phyloP scores from a whole-genome alignment of 2,797 vertebrate species.

The Odontamblyopus lacepedii region DNA sequence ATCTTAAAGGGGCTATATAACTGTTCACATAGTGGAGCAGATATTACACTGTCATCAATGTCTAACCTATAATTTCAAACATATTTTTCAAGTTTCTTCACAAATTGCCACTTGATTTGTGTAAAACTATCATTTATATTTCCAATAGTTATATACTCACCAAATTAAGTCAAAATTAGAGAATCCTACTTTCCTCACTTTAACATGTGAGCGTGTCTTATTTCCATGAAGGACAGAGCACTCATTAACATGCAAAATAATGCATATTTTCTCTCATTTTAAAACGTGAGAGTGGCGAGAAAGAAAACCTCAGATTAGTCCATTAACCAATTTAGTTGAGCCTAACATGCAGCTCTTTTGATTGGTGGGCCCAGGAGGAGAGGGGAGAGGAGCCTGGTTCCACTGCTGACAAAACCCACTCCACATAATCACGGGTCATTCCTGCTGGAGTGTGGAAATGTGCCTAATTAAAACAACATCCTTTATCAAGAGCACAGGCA shows the following conservation, averaged over 20 bases:
- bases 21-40: too few species aligned
- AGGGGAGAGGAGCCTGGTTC: conserved; percentile 41
- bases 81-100: too few species aligned
- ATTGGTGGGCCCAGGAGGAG: conserved; percentile 61
- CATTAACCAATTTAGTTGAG: conserved; percentile 78
- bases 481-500: conserved; percentile 71
- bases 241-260: conserved; percentile 74
- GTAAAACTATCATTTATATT: too few species aligned
- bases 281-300: conserved; percentile 41
- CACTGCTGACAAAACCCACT: conserved; percentile 60
- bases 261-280: conserved; percentile 64
- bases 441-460: conserved; percentile 75
- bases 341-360: conserved; percentile 74
- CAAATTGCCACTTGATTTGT: too few species aligned
- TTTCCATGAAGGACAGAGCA: conserved; percentile 57
- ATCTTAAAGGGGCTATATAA: too few species aligned
- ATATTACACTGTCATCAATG: too few species aligned
- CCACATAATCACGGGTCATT: conserved; percentile 71
- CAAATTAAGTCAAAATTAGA: too few species aligned
- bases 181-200: background rate
- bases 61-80: too few species aligned
- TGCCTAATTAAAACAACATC: conserved; percentile 81
- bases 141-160: too few species aligned
- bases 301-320: conserved; percentile 71
- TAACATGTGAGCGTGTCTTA: conserved; percentile 2